phyloP scores from a whole-genome alignment of 2,113 vertebrate genomes.

The Osmerus eperlanus region DNA sequence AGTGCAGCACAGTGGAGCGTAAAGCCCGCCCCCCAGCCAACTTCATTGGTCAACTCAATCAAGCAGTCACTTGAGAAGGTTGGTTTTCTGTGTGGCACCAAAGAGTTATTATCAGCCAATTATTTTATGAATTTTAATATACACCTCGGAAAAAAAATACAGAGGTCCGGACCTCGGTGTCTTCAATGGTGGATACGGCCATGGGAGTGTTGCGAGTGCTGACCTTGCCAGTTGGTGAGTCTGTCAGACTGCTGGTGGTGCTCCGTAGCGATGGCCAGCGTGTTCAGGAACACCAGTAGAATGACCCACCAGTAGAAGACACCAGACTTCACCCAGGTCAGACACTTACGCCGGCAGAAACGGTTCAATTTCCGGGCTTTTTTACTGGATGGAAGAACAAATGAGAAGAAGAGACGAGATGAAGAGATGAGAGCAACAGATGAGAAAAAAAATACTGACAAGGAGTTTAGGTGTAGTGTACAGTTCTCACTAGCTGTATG shows the following conservation, averaged over 20 bases:
- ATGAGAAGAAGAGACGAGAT: neutral
- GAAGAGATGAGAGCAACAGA: neutral
- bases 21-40: too few relatives aligned
- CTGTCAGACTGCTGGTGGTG: slow-evolving; percentile 82
- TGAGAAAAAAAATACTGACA: neutral
- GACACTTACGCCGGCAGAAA: slow-evolving; percentile 82
- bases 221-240: slow-evolving; percentile 85
- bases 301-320: slow-evolving; percentile 92
- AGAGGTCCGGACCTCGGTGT: neutral
- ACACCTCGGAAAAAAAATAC: neutral
- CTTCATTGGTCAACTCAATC: too few relatives aligned
- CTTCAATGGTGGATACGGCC: neutral
- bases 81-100: too few relatives aligned
- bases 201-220: slow-evolving; percentile 22
- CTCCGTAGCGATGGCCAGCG: slow-evolving; percentile 84
- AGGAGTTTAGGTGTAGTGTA: neutral
- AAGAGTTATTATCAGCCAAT: too few relatives aligned
- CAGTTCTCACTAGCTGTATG: too few relatives aligned
- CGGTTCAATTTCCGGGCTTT: slow-evolving; percentile 86
- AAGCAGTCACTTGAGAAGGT: too few relatives aligned
- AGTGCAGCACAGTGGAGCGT: too few relatives aligned
- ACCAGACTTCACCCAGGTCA: slow-evolving; percentile 81
- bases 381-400: slow-evolving; percentile 62
- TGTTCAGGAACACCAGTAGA: slow-evolving; percentile 85
- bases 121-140: too few relatives aligned